phyloP scores from a whole-genome alignment of 2,113 vertebrate species.

The Forbesichthys papilliferus region DNA sequence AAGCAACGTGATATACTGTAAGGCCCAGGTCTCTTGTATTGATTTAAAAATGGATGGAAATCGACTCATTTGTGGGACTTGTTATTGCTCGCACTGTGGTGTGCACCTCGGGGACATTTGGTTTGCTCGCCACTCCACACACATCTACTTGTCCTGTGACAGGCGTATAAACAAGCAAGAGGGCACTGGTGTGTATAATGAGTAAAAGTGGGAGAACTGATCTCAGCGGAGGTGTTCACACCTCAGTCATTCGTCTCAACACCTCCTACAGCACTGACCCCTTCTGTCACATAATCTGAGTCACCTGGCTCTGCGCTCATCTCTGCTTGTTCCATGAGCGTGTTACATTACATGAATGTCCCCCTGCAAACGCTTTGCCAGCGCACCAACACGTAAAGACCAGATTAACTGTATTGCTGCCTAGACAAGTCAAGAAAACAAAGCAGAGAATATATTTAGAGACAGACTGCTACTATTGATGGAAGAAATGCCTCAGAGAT shows the following conservation, averaged over 20 bases:
- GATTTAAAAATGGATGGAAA: too few species aligned
- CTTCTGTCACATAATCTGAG: conserved; percentile 62
- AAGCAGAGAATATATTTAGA: conserved; percentile 67
- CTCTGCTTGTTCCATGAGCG: conserved; percentile 16
- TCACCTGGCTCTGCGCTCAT: conserved; percentile 58
- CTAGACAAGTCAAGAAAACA: conserved; percentile 48
- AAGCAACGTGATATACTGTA: background rate
- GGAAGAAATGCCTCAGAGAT: conserved; percentile 55
- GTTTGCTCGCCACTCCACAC: background rate
- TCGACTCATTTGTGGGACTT: too few species aligned
- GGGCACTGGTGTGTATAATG: conserved; percentile 9
- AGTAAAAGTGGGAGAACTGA: conserved; percentile 26
- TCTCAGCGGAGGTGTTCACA: conserved; percentile 65
- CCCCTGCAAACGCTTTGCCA: conserved; percentile 1
- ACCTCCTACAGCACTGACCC: conserved; percentile 66
- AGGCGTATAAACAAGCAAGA: background rate
- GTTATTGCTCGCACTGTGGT: too few species aligned
- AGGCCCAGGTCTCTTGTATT: background rate
- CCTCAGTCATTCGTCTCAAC: conserved; percentile 69
- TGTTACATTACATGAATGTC: conserved; percentile 18
- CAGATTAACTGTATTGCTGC: conserved; percentile 51
- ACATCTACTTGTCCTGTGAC: background rate
- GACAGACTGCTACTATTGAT: conserved; percentile 68
- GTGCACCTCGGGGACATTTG: too few species aligned
- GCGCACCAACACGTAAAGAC: conserved; percentile 18